Evolutionary conservation across 2,113 vertebrate genomes (phyloP), one percentile per base, ranked within the genome.

Genomic region (Carassius gibelio): DNA sequence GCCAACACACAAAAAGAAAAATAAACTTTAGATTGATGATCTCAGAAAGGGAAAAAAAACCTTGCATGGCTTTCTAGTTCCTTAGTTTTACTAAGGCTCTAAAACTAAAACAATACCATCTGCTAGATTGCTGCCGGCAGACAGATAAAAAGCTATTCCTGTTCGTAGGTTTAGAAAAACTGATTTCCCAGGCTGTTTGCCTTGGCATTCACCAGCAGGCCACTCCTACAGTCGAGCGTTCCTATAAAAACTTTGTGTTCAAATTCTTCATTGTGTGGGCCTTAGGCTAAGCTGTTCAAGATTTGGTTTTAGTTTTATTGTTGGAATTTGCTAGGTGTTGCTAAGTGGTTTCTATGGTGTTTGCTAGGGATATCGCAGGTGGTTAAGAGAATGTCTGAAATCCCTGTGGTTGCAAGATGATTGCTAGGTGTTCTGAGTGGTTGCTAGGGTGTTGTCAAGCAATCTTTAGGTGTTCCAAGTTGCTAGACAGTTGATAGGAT

Each of bases 141-240:
- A 81, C 21, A 82, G 62, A 82, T 82, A 34, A 36, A 81, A 69
- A 48, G 42, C 66, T 71, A 64, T 82, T 82, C 80, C 80, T 82
- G 64, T 82, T 69, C 45, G 9, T 26, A 71, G 64, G 80, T 71
- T 69, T 68, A 71, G 19, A 82, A 14, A 64, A 66, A 66, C 19
- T 71, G 42, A 34, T n/a, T 55, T 82, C 64, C 62, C 64, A 71
- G 48, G 8, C 48, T 13, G 10, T 82, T 71, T 82, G 4, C 4
- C 19, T 82, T 71, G 64, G 80, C 66, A 17, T 82, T 82, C 10
- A 0, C 64, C 48, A 71, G 15, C 9, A 34, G 45, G 42, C 42
- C 9, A 52, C 78, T 66, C 38, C 61, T 64, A 81, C 38, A 81
- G n/a, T 66, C n/a, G 66, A 66, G 78, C 61, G 61, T 66, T 38